Evolutionary conservation across 2,888 invertebrate genomes (phyloP).

Genomic region (Agonum fuliginosum): DNA sequence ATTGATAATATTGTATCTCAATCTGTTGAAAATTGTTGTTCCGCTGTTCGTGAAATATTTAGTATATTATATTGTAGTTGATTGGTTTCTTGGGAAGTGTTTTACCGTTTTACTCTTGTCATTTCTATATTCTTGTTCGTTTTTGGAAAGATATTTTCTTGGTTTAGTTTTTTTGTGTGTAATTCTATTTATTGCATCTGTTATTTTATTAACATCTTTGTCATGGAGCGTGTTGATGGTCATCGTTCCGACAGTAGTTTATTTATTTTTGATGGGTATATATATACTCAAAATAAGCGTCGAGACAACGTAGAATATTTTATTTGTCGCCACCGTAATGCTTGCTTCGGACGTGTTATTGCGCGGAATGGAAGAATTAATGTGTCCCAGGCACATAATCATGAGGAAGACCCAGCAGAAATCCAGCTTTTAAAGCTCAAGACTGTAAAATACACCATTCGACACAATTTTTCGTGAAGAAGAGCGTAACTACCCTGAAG

Average conservation of each 20-base stretch:
- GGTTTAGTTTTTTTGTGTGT: too few species aligned
- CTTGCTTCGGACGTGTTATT: neutral
- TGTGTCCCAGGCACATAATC: neutral
- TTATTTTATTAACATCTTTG: too few species aligned
- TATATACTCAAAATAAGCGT: neutral
- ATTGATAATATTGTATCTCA: too few species aligned
- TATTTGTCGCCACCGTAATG: neutral
- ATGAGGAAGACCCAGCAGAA: neutral
- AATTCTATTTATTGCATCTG: too few species aligned
- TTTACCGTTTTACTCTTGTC: too few species aligned
- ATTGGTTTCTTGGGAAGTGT: too few species aligned
- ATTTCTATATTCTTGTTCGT: too few species aligned
- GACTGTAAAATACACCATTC: neutral
- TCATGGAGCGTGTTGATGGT: neutral
- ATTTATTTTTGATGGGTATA: neutral
- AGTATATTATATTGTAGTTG: too few species aligned
- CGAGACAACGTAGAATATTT: neutral
- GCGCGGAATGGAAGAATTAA: neutral
- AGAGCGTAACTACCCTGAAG: neutral
- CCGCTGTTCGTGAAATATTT: too few species aligned
- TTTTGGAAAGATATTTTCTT: too few species aligned
- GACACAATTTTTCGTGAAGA: neutral
- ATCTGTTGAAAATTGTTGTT: too few species aligned
- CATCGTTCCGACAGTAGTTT: neutral
- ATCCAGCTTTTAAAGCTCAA: neutral